Conservation (phyloP, 2,888 invertebrate species). For the Pseudococcus longispinus region DNA sequence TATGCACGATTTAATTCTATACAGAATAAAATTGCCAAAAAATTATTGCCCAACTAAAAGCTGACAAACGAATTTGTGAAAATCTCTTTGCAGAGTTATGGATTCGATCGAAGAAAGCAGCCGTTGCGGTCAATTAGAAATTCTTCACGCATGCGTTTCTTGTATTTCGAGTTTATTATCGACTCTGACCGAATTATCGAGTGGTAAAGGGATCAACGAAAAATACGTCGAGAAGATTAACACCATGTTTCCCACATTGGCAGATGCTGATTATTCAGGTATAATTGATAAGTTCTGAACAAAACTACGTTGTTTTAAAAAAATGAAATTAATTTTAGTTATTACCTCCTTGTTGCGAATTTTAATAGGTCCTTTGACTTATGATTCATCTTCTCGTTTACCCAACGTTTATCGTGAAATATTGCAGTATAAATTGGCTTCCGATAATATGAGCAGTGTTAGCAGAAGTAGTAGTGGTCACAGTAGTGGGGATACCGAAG, state of each 20-base stretch:
- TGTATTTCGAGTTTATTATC: constrained; percentile 83
- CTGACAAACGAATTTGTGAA: background rate
- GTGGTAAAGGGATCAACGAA: constrained; percentile 74
- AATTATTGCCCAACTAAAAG: background rate
- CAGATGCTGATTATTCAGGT: constrained; percentile 77
- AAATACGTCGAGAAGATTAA: constrained; percentile 71
- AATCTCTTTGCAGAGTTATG: constrained; percentile 73
- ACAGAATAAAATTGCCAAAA: too few species aligned
- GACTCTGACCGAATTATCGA: constrained; percentile 81
- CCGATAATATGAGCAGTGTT: constrained; percentile 68
- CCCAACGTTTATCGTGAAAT: constrained; percentile 79
- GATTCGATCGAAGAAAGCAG: constrained; percentile 93
- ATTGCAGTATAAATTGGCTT: constrained; percentile 58
- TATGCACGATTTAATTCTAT: constrained; percentile 16
- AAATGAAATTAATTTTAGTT: background rate
- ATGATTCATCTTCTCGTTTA: constrained; percentile 81
- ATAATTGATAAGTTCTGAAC: background rate
- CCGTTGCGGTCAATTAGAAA: constrained; percentile 77
- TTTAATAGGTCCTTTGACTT: constrained; percentile 72
- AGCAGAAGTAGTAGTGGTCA: constrained; percentile 62
- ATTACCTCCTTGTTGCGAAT: too few species aligned
- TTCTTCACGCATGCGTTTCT: constrained; percentile 80
- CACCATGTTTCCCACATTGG: constrained; percentile 71
- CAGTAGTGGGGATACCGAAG: constrained; percentile 69
- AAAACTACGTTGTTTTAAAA: background rate